phyloP scores from a whole-genome alignment of 2,888 invertebrate species.

The Danaus chrysippus region DNA sequence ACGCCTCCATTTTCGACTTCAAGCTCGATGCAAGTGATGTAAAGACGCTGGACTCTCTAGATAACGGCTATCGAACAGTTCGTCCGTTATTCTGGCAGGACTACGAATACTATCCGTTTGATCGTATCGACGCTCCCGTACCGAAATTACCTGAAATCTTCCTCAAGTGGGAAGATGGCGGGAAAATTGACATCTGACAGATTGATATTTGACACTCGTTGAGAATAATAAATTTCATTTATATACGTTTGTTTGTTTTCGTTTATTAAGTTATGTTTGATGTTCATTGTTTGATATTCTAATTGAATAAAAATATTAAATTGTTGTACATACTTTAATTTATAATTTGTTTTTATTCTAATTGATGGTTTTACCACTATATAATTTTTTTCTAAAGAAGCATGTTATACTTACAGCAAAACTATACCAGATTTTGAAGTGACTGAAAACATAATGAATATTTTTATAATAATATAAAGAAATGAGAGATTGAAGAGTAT shows the following conservation, averaged over 20 bases:
- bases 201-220: slow-evolving; percentile 49
- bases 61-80: slow-evolving; percentile 51
- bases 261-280: slow-evolving; percentile 2
- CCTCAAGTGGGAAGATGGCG: slow-evolving; percentile 48
- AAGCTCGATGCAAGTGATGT: slow-evolving; percentile 46
- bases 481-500: too few relatives aligned
- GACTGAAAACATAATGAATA: too few relatives aligned
- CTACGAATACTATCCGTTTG: slow-evolving; percentile 50
- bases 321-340: too few relatives aligned
- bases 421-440: too few relatives aligned
- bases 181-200: slow-evolving; percentile 40
- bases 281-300: not conserved
- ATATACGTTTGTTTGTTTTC: slow-evolving; percentile 3
- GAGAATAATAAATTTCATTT: slow-evolving; percentile 2
- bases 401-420: too few relatives aligned
- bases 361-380: too few relatives aligned
- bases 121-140: slow-evolving; percentile 35
- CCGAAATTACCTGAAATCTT: slow-evolving; percentile 38
- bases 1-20: slow-evolving; percentile 63
- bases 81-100: slow-evolving; percentile 48
- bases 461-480: too few relatives aligned
- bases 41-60: slow-evolving; percentile 46
- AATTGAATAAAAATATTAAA: too few relatives aligned
- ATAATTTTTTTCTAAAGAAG: too few relatives aligned
- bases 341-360: too few relatives aligned